Percentiles rank a stretch among this genome's conserved stretches.
phyloP scores from a whole-genome alignment of 2,888 invertebrate species.

The Drosophila greeni region DNA sequence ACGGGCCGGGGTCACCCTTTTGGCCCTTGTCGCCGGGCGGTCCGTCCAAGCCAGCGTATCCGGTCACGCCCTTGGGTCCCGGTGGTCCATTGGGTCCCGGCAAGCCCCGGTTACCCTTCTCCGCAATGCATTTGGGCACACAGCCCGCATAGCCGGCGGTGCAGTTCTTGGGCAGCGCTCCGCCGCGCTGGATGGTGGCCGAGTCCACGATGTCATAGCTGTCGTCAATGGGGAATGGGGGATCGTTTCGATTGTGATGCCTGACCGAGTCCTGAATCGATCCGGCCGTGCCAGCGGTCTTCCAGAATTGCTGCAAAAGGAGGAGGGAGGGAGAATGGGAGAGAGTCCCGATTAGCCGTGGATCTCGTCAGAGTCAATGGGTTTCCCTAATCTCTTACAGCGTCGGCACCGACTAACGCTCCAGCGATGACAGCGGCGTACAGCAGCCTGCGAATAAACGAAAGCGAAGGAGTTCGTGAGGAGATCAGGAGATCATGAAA shows the following conservation, averaged over 20 bases:
- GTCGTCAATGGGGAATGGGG: conserved; percentile 69
- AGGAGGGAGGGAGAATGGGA: background rate
- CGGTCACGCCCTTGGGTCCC: conserved; percentile 87
- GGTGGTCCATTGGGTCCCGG: conserved; percentile 86
- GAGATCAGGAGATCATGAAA: conserved; percentile 1
- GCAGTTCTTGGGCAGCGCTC: conserved; percentile 82
- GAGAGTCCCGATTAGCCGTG: background rate
- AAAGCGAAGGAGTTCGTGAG: conserved; percentile 1
- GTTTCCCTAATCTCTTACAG: conserved; percentile 70
- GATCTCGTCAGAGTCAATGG: background rate
- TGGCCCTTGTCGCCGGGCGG: conserved; percentile 92
- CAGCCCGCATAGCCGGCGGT: conserved; percentile 84
- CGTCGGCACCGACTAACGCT: conserved; percentile 71
- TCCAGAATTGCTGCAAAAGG: conserved; percentile 78
- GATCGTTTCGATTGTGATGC: conserved; percentile 66
- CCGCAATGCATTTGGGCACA: conserved; percentile 91
- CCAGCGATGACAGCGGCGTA: conserved; percentile 76
- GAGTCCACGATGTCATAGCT: conserved; percentile 78
- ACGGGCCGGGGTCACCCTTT: conserved; percentile 91
- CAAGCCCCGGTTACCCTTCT: conserved; percentile 89
- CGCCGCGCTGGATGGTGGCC: conserved; percentile 66
- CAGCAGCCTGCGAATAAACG: conserved; percentile 71
- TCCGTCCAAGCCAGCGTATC: conserved; percentile 91
- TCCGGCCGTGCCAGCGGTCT: conserved; percentile 70
- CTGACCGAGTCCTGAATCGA: conserved; percentile 72